A percentile compares a stretch with the other conserved stretches of the same genome.
These are phyloP conservation scores for Acrocephalus scirpaceus DNA, from an alignment of 2,797 vertebrate genomes.

Conservation along the genomic window DNA sequence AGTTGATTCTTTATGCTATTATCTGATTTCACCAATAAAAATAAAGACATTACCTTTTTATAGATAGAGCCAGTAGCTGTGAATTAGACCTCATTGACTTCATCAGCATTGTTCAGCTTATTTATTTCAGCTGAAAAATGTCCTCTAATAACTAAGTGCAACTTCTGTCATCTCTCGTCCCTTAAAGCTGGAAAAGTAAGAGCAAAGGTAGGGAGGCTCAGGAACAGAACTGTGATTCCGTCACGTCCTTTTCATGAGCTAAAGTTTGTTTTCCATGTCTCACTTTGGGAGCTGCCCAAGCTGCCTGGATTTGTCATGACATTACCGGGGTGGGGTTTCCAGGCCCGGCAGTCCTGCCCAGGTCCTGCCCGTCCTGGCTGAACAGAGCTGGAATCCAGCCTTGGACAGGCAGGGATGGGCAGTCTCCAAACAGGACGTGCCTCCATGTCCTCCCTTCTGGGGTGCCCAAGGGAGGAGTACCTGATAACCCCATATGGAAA, in stretches of 20 bases:
- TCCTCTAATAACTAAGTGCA: neutral
- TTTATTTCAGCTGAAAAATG: neutral
- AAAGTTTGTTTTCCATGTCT: conserved; percentile 33
- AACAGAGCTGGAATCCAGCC: conserved; percentile 16
- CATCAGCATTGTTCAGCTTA: neutral
- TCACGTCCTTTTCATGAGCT: neutral
- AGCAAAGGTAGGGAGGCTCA: neutral
- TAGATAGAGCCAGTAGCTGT: neutral
- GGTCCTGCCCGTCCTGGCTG: conserved; percentile 41
- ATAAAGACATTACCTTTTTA: neutral
- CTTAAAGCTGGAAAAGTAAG: neutral
- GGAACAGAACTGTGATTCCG: neutral
- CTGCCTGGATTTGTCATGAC: conserved; percentile 55
- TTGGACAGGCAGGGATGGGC: conserved; percentile 53
- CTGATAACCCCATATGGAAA: conserved; percentile 68
- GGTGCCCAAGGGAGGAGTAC: conserved; percentile 54
- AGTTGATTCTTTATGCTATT: neutral
- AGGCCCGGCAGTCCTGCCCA: neutral
- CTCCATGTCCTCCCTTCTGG: conserved; percentile 53
- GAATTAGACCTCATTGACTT: neutral
- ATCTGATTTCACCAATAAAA: neutral
- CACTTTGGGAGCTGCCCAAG: neutral
- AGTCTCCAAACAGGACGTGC: conserved; percentile 72
- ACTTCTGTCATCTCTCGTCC: neutral
- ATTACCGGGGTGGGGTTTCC: conserved; percentile 58